Percentiles rank a stretch among this genome's conserved stretches.
phyloP scores from a whole-genome alignment of 2,113 vertebrate species.

The Cyanistes caeruleus region DNA sequence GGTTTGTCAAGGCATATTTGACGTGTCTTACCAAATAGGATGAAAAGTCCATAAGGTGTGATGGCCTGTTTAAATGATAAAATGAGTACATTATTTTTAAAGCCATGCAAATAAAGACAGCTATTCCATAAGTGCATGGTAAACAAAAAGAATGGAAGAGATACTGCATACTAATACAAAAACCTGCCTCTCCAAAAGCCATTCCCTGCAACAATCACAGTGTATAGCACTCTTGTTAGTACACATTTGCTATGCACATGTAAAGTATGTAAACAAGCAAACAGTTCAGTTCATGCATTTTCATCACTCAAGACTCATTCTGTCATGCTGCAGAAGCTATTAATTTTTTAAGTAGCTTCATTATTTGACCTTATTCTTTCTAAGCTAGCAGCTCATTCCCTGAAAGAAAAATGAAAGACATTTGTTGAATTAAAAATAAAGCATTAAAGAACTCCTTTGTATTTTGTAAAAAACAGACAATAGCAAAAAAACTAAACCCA shows the following conservation, averaged over 20 bases:
- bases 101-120: neutral
- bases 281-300: neutral
- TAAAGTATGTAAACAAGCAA: neutral
- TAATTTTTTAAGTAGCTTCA: neutral
- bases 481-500: neutral
- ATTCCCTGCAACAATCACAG: neutral
- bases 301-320: neutral
- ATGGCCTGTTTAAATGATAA: slow-evolving; percentile 79
- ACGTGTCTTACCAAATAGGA: slow-evolving; percentile 85
- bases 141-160: neutral
- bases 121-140: neutral
- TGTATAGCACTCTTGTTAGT: neutral
- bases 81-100: slow-evolving; percentile 41
- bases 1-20: neutral
- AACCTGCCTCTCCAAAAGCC: neutral
- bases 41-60: slow-evolving; percentile 86
- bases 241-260: neutral
- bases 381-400: neutral
- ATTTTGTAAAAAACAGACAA: neutral
- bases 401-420: neutral
- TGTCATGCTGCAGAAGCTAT: neutral
- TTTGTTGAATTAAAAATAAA: neutral
- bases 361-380: neutral
- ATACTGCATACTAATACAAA: neutral
- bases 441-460: neutral